Evolutionary conservation across 2,797 vertebrate species (phyloP), one percentile per base, ranked within the genome.

Genomic region (Lepus oiostolus): DNA sequence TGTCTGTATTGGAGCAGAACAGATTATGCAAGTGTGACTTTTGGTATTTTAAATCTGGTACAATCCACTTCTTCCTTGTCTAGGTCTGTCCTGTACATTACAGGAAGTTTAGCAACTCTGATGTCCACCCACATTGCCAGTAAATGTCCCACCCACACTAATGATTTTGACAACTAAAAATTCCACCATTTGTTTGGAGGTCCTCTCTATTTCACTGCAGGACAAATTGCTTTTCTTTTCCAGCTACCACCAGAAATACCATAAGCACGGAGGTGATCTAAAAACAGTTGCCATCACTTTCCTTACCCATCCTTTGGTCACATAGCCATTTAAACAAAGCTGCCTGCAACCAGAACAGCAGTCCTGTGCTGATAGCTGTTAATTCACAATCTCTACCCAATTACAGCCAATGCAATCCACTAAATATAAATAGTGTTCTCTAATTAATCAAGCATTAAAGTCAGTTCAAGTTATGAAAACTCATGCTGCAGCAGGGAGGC

Each of bases 181-280:
- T 22, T 32, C 13, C 52, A 68, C 50, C 32, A 5, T 91, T 50
- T 26, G 70, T 93, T 80, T 83, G 54, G 85, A 93, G 32, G 52
- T 35, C 22, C 24, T 47, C 38, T 91, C 30, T 17, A 50, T 21
- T 80, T 79, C 74, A 60, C 28, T 28, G 16, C 22, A 85, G n/a
- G n/a, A 35, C 71, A 67, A 83, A 80, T 89, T 88, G 79, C 38
- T 85, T 85, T 95, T 86, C 65, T 89, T 89, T 72, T 67, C n/a
- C 14, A 68, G 42, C 76, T 24, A 88, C 52, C 68, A 67, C 10
- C 35, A 32, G 47, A 83, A 54, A 19, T 52, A 50, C 58, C 60
- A 32, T 50, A 63, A 65, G 32, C 42, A 38, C 4, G 70, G 60
- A 13, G 85, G 30, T 63, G 67, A 76, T 82, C 47, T 72, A 52